These are phyloP conservation scores for Sebastes trivittatus DNA, from an alignment of 2,797 vertebrate genomes.

Conservation along the genomic window DNA sequence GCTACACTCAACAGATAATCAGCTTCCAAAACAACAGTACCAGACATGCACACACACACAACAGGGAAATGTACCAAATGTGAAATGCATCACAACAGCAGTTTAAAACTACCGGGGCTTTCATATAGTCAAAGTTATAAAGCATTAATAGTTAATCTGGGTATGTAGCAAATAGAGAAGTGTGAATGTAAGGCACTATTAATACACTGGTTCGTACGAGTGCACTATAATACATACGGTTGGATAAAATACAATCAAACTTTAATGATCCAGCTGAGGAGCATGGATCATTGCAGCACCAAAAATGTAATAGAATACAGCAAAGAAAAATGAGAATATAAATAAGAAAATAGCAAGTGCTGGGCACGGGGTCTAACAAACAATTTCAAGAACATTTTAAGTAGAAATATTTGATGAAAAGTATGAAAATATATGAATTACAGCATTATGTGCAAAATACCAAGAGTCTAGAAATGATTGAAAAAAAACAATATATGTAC, in stretches of 20 bases:
- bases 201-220: constrained; percentile 47
- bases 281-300: constrained; percentile 55
- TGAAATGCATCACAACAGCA: constrained; percentile 31
- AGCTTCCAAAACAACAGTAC: constrained; percentile 54
- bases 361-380: constrained; percentile 15
- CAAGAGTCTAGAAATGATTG: constrained; percentile 33
- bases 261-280: constrained; percentile 16
- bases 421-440: constrained; percentile 56
- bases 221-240: constrained; percentile 44
- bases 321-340: constrained; percentile 32
- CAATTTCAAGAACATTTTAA: constrained; percentile 33
- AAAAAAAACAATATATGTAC: constrained; percentile 39
- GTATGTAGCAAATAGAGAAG: constrained; percentile 25
- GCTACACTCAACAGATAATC: constrained; percentile 72
- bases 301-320: constrained; percentile 29
- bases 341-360: constrained; percentile 53
- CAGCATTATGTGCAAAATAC: constrained; percentile 72
- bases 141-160: constrained; percentile 16
- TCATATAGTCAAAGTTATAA: constrained; percentile 18
- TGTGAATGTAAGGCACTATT: constrained; percentile 72
- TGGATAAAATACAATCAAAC: constrained; percentile 18
- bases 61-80: constrained; percentile 39
- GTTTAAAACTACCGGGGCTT: constrained; percentile 9
- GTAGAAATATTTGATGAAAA: constrained; percentile 52
- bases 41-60: constrained; percentile 49